Evolutionary conservation across 2,797 vertebrate genomes (phyloP).

Genomic region (Manis javanica): DNA sequence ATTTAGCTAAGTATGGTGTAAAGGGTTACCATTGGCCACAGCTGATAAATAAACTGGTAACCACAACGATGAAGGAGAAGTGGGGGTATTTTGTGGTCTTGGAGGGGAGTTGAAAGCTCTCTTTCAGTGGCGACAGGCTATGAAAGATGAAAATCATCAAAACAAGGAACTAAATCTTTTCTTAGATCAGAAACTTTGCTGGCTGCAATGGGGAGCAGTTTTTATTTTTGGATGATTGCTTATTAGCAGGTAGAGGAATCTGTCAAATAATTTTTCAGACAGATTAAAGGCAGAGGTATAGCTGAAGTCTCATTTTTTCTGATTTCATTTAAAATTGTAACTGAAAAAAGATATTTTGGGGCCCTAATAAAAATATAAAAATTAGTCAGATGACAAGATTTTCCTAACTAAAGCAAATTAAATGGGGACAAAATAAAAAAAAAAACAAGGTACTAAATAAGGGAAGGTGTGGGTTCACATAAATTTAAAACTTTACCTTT

Average conservation of each 20-base stretch:
- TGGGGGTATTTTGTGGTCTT: conserved; percentile 82
- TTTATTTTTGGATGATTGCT: conserved; percentile 72
- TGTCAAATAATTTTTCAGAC: conserved; percentile 25
- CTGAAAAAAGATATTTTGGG: background rate
- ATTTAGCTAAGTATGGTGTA: conserved; percentile 85
- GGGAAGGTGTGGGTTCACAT: background rate
- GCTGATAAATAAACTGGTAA: conserved; percentile 86
- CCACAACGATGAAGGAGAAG: conserved; percentile 78
- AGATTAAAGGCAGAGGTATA: background rate
- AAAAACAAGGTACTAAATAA: background rate
- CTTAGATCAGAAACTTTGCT: conserved; percentile 72
- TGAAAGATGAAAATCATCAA: conserved; percentile 82
- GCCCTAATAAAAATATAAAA: conserved; percentile 3
- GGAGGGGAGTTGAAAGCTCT: conserved; percentile 83
- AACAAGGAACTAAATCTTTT: conserved; percentile 75
- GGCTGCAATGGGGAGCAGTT: conserved; percentile 63
- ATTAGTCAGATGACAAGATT: background rate
- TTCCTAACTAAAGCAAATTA: conserved; percentile 21
- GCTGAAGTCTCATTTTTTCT: background rate
- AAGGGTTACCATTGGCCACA: conserved; percentile 83
- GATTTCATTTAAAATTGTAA: background rate
- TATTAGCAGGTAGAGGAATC: conserved; percentile 76
- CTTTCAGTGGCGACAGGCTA: conserved; percentile 79
- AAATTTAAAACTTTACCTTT: conserved; percentile 8
- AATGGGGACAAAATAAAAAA: background rate